These are phyloP conservation scores for Hippopotamyrus pictus DNA, from an alignment of 2,797 vertebrate genomes.

Conservation along the genomic window DNA sequence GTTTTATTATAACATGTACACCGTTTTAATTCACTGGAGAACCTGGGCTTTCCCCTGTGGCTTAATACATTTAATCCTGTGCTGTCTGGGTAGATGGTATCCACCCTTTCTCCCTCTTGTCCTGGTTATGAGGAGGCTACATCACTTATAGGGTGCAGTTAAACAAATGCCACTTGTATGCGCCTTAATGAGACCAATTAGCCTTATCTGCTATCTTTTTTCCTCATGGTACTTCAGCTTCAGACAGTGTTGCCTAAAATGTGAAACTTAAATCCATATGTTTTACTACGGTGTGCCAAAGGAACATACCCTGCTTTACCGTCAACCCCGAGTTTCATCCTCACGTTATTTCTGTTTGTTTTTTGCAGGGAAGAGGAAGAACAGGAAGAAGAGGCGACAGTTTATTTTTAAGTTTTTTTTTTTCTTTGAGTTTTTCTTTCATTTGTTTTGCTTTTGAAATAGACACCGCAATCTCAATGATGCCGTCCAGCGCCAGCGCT, in stretches of 20 bases:
- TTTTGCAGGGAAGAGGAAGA: constrained; percentile 52
- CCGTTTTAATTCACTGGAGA: background rate
- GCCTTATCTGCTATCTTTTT: background rate
- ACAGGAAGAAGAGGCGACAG: constrained; percentile 54
- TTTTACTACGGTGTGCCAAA: background rate
- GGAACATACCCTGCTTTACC: background rate
- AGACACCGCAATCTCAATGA: constrained; percentile 41
- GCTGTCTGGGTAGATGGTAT: background rate
- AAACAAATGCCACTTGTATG: background rate
- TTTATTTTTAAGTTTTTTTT: constrained; percentile 37
- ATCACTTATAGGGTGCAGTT: background rate
- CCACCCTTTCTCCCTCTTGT: background rate
- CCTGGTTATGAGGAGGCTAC: background rate
- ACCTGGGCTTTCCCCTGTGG: background rate
- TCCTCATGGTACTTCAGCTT: background rate
- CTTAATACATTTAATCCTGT: background rate
- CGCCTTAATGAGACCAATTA: background rate
- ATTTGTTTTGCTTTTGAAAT: constrained; percentile 17
- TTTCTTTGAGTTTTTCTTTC: constrained; percentile 41
- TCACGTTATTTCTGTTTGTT: constrained; percentile 23
- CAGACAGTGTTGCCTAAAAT: background rate
- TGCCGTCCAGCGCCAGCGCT: constrained; percentile 70
- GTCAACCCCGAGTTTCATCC: background rate
- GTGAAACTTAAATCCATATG: background rate
- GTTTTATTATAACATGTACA: background rate